Conservation (phyloP, 2,113 vertebrate species). For the Craseonycteris thonglongyai region DNA sequence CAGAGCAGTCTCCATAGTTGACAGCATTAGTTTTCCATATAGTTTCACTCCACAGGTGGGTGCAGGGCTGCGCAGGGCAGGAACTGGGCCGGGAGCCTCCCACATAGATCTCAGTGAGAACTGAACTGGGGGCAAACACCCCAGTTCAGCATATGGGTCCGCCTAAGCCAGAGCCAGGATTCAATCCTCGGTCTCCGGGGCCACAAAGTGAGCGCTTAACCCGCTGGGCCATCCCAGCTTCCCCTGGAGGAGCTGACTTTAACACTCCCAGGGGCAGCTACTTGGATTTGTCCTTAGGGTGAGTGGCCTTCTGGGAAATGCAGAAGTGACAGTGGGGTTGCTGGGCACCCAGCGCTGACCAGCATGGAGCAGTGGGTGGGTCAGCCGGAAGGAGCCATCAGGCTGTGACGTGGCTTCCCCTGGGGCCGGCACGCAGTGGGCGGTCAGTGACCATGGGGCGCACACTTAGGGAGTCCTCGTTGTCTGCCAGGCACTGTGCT, state of each 20-base stretch:
- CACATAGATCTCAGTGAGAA: too few species aligned
- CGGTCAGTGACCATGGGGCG: neutral
- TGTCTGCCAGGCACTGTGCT: neutral
- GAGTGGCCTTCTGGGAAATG: neutral
- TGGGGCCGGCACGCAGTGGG: neutral
- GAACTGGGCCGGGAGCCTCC: too few species aligned
- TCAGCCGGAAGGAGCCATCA: neutral
- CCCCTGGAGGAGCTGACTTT: neutral
- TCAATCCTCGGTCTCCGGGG: too few species aligned
- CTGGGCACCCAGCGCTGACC: neutral
- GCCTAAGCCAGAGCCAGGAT: too few species aligned
- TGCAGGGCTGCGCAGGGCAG: too few species aligned
- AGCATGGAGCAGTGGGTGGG: rapidly evolving
- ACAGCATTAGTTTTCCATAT: too few species aligned
- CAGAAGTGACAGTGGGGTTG: neutral
- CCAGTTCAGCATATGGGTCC: too few species aligned
- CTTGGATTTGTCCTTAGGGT: neutral
- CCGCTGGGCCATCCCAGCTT: too few species aligned
- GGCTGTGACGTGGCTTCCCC: neutral
- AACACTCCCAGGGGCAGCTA: neutral
- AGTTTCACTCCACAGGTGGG: too few species aligned
- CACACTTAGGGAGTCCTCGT: neutral
- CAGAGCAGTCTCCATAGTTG: too few species aligned
- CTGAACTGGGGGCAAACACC: too few species aligned
- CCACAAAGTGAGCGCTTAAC: too few species aligned